Evolutionary conservation across 2,797 vertebrate species (phyloP), one percentile per base, ranked within the genome.

Genomic region (Triplophysa yarkandensis): DNA sequence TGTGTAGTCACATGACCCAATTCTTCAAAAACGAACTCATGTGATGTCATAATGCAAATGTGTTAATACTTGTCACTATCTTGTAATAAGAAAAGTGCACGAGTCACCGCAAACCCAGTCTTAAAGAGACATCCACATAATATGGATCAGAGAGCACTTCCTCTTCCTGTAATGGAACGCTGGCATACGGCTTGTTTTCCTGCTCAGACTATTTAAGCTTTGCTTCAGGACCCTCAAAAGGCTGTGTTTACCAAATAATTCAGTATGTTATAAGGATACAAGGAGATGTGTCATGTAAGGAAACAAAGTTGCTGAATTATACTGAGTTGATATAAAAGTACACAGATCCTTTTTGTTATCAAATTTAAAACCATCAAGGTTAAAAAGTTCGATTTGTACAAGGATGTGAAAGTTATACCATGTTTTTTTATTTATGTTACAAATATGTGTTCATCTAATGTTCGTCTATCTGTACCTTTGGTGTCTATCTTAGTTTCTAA

Each of bases 131-230:
- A 8, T 3, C 23, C 23, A 43, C n/a, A 67, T 65, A 66, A 70
- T 36, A 65, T 71, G 27, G 46, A 61, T 44, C 7, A 23, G 32
- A 25, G 4, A 66, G 50, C 61, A 54, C 55, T 62, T 72, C 63
- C 62, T 72, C 34, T 77, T 72, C 76, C 57, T 60, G 54, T 27
- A 16, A 32, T 54, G 69, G 69, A 36, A 72, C 6, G n/a, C 39
- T 65, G 50, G 50, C 27, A 6, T 13, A 65, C 1, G 6, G 27
- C 39, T 74, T 32, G 62, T 66, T 57, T 73, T 74, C 62, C 50
- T 65, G 44, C 50, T 25, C 14, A 13, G 50, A 65, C 25, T 27
- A 19, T 55, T 4, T 65, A 65, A 61, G 71, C 71, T 55, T 55
- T n/a, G 4, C 25, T 66, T 74, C 71, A 66, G 39, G 71, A 54